Evolutionary conservation across 2,113 vertebrate species (phyloP).

Genomic region (Channa argus): DNA sequence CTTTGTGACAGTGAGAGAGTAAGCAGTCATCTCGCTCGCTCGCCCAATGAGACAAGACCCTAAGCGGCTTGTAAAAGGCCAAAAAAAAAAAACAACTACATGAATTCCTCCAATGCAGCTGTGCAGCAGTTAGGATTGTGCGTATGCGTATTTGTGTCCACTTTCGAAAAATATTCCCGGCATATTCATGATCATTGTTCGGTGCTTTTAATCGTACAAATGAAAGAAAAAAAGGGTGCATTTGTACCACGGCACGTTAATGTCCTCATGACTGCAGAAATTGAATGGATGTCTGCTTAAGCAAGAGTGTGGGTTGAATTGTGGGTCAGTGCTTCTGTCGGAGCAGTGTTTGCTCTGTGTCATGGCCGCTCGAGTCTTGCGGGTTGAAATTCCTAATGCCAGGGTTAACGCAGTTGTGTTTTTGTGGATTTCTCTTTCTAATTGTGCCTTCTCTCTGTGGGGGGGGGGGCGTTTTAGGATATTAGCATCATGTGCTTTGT

Average conservation of each 20-base stretch:
- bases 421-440: too few relatives aligned
- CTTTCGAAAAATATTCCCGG: neutral
- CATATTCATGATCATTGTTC: neutral
- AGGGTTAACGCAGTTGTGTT: neutral
- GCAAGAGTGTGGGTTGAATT: conserved; percentile 13
- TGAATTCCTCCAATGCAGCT: neutral
- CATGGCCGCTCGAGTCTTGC: conserved; percentile 24
- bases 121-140: neutral
- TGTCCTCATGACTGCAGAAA: neutral
- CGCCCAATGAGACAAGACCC: conserved; percentile 22
- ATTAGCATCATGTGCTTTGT: neutral
- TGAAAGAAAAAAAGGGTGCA: neutral
- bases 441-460: too few relatives aligned
- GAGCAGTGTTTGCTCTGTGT: conserved; percentile 14
- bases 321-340: conserved; percentile 15
- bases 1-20: conserved; percentile 69
- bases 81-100: neutral
- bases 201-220: too few relatives aligned
- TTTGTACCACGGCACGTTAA: neutral
- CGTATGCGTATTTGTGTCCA: neutral
- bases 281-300: neutral
- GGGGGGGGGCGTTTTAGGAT: too few relatives aligned
- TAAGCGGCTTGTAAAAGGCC: conserved; percentile 32
- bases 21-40: conserved; percentile 27
- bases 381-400: conserved; percentile 11